phyloP scores from a whole-genome alignment of 1,140 invertebrate species.

The Drosophila malerkotliana region DNA sequence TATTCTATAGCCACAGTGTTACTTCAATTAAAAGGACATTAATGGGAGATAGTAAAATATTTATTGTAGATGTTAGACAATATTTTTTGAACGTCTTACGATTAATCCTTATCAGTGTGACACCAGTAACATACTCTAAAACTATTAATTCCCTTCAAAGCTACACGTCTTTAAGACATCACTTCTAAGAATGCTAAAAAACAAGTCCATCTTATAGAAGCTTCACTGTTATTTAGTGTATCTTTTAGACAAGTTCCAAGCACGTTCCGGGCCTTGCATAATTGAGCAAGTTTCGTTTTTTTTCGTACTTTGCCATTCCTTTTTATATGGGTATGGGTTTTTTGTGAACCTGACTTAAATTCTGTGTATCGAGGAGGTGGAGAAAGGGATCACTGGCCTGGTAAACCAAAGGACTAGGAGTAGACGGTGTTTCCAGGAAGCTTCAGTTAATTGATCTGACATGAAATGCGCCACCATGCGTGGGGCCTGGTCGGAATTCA shows the following conservation, averaged over 20 bases:
- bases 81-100: no score
- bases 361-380: slow-evolving; percentile 3
- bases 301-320: slow-evolving; percentile 17
- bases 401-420: neutral
- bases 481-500: slow-evolving; percentile 21
- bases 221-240: slow-evolving; percentile 15
- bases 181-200: no score
- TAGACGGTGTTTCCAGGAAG: neutral
- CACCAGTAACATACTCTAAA: no score
- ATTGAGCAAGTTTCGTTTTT: slow-evolving; percentile 55
- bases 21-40: no score
- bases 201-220: neutral
- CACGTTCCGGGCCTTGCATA: slow-evolving; percentile 69
- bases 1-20: slow-evolving; percentile 13
- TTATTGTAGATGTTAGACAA: no score
- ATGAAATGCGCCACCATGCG: slow-evolving; percentile 1
- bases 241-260: slow-evolving; percentile 45
- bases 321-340: slow-evolving; percentile 36
- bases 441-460: slow-evolving; percentile 55
- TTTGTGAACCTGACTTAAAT: slow-evolving; percentile 19
- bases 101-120: no score
- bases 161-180: no score
- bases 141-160: no score
- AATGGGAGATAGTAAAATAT: no score
- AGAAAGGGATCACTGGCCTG: neutral